A percentile compares a stretch with the other conserved stretches of the same genome.
These are phyloP conservation scores for Hyles vespertilio DNA, from an alignment of 1,140 invertebrate genomes.

Conservation along the genomic window DNA sequence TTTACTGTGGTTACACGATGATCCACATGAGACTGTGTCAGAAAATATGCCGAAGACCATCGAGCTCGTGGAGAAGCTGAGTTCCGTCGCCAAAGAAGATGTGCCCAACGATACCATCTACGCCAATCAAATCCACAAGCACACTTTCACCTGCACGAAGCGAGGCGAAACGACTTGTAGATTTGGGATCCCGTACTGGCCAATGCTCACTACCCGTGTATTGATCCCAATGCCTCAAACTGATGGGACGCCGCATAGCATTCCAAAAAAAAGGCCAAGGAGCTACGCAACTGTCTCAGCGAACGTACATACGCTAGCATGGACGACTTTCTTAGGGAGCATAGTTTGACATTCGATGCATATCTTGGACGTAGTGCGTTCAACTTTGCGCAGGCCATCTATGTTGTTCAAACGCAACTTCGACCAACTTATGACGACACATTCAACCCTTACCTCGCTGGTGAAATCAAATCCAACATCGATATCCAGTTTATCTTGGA, in stretches of 20 bases:
- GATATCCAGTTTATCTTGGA: constrained; percentile 4
- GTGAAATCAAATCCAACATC: constrained; percentile 14
- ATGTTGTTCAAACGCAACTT: constrained; percentile 33
- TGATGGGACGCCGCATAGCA: constrained; percentile 14
- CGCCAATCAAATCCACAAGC: constrained; percentile 8
- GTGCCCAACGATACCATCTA: constrained; percentile 1
- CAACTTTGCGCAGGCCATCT: constrained; percentile 26
- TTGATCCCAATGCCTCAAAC: constrained; percentile 23
- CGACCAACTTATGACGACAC: constrained; percentile 31
- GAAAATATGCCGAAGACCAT: constrained; percentile 25
- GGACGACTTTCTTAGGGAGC: constrained; percentile 15
- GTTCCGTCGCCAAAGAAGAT: constrained; percentile 23
- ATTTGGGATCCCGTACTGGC: constrained; percentile 2
- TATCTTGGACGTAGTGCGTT: constrained; percentile 27
- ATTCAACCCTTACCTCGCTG: constrained; percentile 37
- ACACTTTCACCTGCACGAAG: constrained; percentile 21
- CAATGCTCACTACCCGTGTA: constrained; percentile 14
- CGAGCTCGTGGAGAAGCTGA: constrained; percentile 20
- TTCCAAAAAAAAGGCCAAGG: constrained; percentile 21
- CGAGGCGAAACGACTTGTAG: constrained; percentile 13
- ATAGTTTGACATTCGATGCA: constrained; percentile 2
- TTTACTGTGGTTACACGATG: constrained; percentile 25
- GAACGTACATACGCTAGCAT: constrained; percentile 11
- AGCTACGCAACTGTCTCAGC: constrained; percentile 15
- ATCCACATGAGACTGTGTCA: constrained; percentile 17